Base-by-base conservation (phyloP, 1,140 invertebrate species). In the Drosophila sechellia region DNA sequence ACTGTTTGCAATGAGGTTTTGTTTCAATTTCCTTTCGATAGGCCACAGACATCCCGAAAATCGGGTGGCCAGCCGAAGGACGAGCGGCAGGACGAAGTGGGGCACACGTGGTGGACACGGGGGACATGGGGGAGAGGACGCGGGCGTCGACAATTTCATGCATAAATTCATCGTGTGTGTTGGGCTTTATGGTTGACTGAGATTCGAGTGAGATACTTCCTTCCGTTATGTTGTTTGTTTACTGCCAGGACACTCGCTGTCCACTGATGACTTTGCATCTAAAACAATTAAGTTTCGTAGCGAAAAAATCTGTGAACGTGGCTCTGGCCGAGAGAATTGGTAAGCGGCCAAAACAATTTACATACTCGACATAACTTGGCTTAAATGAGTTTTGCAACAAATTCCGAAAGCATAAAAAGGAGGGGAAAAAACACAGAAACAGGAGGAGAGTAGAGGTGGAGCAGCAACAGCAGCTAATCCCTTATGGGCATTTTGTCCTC, bases 321-420 rank as follows among this genome's bases (percentile, higher is more conserved):
- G 50, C 12, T 31, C 12, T 40, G 34, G n/a, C 4, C 12, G 6
- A 15, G 34, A 17, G 37, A 53, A 61, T 45, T 53, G 45, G 52
- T 54, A 22, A 60, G 55, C 50, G 48, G 56, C 59, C 75, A 79
- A 90, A 85, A 91, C 87, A 91, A 91, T 91, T 91, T 91, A 90
- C 84, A 90, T 91, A 89, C 79, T 83, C 70, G 58, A 77, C 81
- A 90, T 83, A 89, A 89, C 83, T 89, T 90, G 87, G 79, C 84
- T 90, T 91, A 90, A 90, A 91, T 84, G 89, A 90, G 89, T 90
- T 90, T 90, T 81, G 80, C 81, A 90, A 89, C 89, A 90, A 90
- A 91, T 85, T 90, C 77, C 60, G 55, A 59, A 59, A 75, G 77
- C 54, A 63, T 56, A 43, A 39, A 57, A 43, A 37, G 35, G 27